phyloP scores from a whole-genome alignment of 1,140 invertebrate genomes.

The Brachionus rotundiformis region DNA sequence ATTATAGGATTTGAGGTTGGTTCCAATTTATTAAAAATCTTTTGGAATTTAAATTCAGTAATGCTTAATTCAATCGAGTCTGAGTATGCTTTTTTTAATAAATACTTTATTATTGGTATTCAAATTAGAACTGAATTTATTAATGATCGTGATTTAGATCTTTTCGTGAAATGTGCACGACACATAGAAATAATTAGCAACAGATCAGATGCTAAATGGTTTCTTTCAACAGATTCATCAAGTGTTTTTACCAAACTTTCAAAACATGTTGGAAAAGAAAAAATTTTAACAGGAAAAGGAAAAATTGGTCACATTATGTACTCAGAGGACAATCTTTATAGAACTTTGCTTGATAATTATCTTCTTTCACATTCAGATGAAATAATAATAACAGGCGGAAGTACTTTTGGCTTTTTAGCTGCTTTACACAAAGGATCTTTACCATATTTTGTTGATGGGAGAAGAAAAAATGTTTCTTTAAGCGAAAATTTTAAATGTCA shows the following conservation, averaged over 20 bases:
- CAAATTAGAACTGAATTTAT: background rate
- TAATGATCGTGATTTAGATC: background rate
- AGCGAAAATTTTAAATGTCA: no score
- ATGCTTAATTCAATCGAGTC: background rate
- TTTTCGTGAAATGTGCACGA: background rate
- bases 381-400: background rate
- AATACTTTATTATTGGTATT: background rate
- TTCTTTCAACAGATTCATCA: background rate
- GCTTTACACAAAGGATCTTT: background rate
- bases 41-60: background rate
- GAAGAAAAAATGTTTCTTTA: no score
- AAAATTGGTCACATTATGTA: background rate
- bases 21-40: background rate
- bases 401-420: background rate
- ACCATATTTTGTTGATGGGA: background rate
- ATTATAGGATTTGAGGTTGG: background rate
- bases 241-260: background rate
- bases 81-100: background rate
- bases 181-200: background rate
- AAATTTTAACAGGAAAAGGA: background rate
- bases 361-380: background rate
- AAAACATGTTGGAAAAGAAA: background rate
- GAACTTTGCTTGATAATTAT: background rate
- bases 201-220: background rate
- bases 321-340: background rate